A percentile compares a stretch with the other conserved stretches of the same genome.
phyloP scores from a whole-genome alignment of 2,888 invertebrate species.

The Barypeithes pellucidus region DNA sequence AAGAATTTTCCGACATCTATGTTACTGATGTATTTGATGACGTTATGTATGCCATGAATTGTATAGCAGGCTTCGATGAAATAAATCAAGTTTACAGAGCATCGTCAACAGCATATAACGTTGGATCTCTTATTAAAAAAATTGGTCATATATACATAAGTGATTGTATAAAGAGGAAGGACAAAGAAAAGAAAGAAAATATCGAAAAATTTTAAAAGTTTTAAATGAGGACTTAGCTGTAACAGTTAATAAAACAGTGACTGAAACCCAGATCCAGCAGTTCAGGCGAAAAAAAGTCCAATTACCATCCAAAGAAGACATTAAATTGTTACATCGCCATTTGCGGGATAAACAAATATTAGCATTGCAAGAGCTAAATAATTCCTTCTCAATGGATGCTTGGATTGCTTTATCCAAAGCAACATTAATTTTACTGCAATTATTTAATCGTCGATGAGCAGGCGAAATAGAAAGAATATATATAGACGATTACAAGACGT shows the following conservation, averaged over 20 bases:
- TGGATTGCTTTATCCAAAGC: slow-evolving; percentile 33
- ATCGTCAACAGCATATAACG: slow-evolving; percentile 41
- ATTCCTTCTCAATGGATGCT: background rate
- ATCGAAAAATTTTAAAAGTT: slow-evolving; percentile 45
- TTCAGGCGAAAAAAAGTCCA: slow-evolving; percentile 38
- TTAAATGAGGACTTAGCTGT: slow-evolving; percentile 37
- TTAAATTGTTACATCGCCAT: slow-evolving; percentile 39
- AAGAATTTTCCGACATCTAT: slow-evolving; percentile 35
- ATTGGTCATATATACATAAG: slow-evolving; percentile 30
- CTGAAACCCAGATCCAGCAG: slow-evolving; percentile 38
- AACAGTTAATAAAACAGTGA: slow-evolving; percentile 26
- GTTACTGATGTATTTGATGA: slow-evolving; percentile 31
- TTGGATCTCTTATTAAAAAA: slow-evolving; percentile 39
- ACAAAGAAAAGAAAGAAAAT: slow-evolving; percentile 31
- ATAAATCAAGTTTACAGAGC: slow-evolving; percentile 26
- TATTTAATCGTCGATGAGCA: slow-evolving; percentile 54
- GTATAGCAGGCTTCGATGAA: slow-evolving; percentile 35
- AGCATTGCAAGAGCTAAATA: slow-evolving; percentile 8
- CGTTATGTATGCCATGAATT: slow-evolving; percentile 33
- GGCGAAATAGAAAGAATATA: slow-evolving; percentile 50
- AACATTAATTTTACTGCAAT: slow-evolving; percentile 50
- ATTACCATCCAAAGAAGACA: slow-evolving; percentile 45
- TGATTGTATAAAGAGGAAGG: slow-evolving; percentile 43
- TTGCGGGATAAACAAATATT: background rate
- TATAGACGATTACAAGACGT: slow-evolving; percentile 40